Evolutionary conservation across 2,888 invertebrate genomes (phyloP), one percentile per base, ranked within the genome.

Genomic region (Pristionchus arcanus): DNA sequence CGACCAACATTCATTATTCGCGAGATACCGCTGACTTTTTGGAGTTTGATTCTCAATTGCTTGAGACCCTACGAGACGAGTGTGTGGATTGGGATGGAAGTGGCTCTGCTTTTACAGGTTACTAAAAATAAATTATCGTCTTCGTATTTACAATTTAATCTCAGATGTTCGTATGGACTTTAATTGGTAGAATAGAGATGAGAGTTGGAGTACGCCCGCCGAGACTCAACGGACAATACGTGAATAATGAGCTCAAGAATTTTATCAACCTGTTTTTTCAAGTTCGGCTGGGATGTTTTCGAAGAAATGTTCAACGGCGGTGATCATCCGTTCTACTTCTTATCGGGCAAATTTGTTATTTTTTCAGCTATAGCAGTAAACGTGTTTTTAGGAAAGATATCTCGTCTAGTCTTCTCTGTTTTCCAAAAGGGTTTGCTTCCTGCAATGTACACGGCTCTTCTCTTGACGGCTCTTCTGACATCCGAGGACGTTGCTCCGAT

Each of bases 271-370:
- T 19, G 19, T 25, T 9, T 25, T 5, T 49, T 81, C 25, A 1
- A 85, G 84, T 85, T 85, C 28, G 13, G 59, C 1, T 85, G 84
- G 84, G 55, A 55, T 9, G 84, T 85, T 3, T 59, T 85, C 21
- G 59, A 85, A 3, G 59, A 85, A 21, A 85, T 87, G 37, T 68
- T 87, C 42, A 87, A 87, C 3, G 81, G 53, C 19, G 53, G 81
- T 7, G 55, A 55, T 19, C 55, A 59, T 5, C 59, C 84, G 0
- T 85, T 85, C 37, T 28, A 25, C 13, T 85, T 85, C 16, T 5
- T 59, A 11, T 85, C 84, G 9, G 84, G 84, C 59, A 3, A 49
- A 0, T 77, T 71, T 5, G 2, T 25, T 25, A 68, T 28, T n/a
- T 5, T 77, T 2, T 19, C 11, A 49, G 4, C 13, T n/a, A 9